Evolutionary conservation across 2,113 vertebrate genomes (phyloP), one percentile per base, ranked within the genome.

Genomic region (Amia ocellicauda): DNA sequence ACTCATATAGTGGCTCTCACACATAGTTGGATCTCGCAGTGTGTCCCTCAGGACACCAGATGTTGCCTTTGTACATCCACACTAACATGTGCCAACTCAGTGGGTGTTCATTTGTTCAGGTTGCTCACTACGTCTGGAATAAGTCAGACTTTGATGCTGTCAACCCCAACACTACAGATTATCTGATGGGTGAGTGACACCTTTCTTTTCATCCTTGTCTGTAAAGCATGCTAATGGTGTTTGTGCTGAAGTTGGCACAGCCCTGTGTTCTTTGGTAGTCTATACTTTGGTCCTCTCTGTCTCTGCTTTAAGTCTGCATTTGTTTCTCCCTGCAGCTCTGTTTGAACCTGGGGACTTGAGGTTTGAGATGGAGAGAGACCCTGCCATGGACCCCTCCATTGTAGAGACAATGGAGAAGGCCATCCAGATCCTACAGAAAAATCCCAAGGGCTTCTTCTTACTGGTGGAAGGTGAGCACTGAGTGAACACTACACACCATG

Each of bases 381-480:
- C 66, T 0, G 64, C 43, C 4, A 81, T 79, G 82, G 89, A 91
- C 59, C 86, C 86, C 0, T 85, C 88, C 68, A 76, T 91, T 9
- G 22, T 63, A 0, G 83, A 89, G 70, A 87, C 73, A 20, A 86
- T 83, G 1, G 86, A 89, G 49, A 90, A 90, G 62, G 86, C 88
- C 69, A 78, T 91, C 49, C 80, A 73, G 69, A 89, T 89, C 69
- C 84, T 91, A 14, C 74, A 72, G 68, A 91, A 77, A 74, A 89
- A 89, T 72, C 84, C 85, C 0, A 86, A 79, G 5, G 86, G 89
- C n/a, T 89, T 89, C 79, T 90, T 80, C 59, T 67, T 82, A n/a
- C 68, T 82, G 57, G 78, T 80, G 57, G 78, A 82, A 62, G 80
- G 80, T 79, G 31, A 57, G 66, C 4, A 36, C 20, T 4, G 19